Evolutionary conservation across 2,113 vertebrate genomes (phyloP).

Genomic region (Phasianus colchicus): DNA sequence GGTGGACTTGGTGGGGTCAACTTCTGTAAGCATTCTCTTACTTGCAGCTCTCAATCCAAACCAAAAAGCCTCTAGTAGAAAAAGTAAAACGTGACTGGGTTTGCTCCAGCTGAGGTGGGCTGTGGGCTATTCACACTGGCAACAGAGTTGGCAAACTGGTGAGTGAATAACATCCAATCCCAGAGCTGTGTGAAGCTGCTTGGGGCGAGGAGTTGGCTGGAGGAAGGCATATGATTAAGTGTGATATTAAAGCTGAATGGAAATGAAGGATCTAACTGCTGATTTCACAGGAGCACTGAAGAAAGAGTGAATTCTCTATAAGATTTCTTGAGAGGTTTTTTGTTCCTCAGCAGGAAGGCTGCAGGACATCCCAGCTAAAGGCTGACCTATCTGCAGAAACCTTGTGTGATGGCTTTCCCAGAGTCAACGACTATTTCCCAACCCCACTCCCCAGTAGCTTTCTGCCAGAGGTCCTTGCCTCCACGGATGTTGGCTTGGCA

Average conservation of each 20-base stretch:
- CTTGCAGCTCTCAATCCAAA: neutral
- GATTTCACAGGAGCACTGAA: neutral
- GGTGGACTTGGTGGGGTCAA: neutral
- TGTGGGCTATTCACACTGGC: neutral
- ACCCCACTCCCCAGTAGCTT: neutral
- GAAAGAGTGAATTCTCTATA: constrained; percentile 56
- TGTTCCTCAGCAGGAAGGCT: constrained; percentile 41
- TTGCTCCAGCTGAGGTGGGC: neutral
- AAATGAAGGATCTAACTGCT: neutral
- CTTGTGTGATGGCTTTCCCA: constrained; percentile 48
- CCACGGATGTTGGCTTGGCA: constrained; percentile 31
- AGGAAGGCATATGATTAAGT: constrained; percentile 42
- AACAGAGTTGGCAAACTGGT: neutral
- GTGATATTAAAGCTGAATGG: neutral
- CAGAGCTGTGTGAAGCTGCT: neutral
- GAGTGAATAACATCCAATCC: neutral
- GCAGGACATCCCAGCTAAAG: constrained; percentile 53
- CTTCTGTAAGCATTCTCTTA: neutral
- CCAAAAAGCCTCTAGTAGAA: neutral
- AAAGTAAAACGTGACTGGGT: neutral
- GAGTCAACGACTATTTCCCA: neutral
- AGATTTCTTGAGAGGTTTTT: constrained; percentile 19
- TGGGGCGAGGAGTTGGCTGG: fast-evolving
- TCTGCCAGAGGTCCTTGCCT: constrained; percentile 18
- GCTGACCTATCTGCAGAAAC: constrained; percentile 24